Percentiles rank a stretch among this genome's conserved stretches.
Evolutionary conservation across 2,888 invertebrate genomes (phyloP).

Genomic region (Acrobasis consociella): DNA sequence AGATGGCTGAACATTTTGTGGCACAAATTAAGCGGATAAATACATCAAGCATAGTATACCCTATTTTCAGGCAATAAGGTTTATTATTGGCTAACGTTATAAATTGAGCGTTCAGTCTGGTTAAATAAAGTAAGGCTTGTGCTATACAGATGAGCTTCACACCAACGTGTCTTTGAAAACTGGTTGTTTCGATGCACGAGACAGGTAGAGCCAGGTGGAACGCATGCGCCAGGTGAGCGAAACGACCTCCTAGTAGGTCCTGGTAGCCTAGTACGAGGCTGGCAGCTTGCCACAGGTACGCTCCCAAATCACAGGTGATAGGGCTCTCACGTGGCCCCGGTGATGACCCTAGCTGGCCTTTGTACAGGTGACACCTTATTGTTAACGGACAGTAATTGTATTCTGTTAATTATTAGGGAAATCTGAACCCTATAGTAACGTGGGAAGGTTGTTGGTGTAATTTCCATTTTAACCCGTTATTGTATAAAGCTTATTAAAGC

Average conservation of each 20-base stretch:
- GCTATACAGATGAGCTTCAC: constrained; percentile 22
- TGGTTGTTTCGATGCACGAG: constrained; percentile 41
- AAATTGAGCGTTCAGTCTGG: no score
- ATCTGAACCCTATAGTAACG: constrained; percentile 13
- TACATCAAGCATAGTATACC: no score
- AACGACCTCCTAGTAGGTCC: constrained; percentile 50
- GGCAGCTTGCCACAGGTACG: constrained; percentile 83
- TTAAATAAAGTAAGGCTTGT: no score
- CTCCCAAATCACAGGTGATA: constrained; percentile 68
- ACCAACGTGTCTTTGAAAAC: constrained; percentile 42
- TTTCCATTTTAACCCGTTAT: no score
- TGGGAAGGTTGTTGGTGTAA: constrained; percentile 20
- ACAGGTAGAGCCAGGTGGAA: constrained; percentile 65
- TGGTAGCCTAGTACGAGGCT: constrained; percentile 75
- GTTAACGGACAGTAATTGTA: constrained; percentile 7
- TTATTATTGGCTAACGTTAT: no score
- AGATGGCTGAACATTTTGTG: no score
- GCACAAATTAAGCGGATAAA: no score
- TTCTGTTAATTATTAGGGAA: neutral
- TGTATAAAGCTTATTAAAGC: no score
- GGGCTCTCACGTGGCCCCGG: constrained; percentile 53
- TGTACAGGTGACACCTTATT: constrained; percentile 21
- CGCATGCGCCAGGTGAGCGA: constrained; percentile 76
- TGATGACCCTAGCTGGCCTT: constrained; percentile 53
- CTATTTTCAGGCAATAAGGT: no score